phyloP scores from a whole-genome alignment of 2,113 vertebrate genomes.

The Vulpes vulpes region DNA sequence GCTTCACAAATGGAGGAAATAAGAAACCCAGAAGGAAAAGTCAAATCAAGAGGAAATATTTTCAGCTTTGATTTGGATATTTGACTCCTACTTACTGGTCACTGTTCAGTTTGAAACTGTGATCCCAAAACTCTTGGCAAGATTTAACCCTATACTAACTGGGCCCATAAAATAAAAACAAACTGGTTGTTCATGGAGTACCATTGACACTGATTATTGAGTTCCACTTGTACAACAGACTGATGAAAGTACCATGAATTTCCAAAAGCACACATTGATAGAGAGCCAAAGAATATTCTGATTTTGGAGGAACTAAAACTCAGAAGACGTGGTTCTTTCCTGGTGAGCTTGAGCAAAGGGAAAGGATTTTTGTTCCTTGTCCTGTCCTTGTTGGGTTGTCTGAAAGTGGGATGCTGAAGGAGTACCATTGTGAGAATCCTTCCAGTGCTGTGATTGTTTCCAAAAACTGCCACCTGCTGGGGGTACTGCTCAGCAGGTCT shows the following conservation, averaged over 20 bases:
- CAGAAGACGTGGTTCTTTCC: background rate
- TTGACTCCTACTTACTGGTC: background rate
- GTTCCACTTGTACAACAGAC: background rate
- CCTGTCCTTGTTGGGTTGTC: background rate
- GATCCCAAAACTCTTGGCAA: background rate
- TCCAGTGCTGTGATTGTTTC: background rate
- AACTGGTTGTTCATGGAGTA: background rate
- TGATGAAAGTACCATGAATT: background rate
- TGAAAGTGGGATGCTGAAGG: background rate
- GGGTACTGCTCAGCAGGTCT: background rate
- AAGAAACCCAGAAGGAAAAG: background rate
- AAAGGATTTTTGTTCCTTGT: background rate
- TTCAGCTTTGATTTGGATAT: background rate
- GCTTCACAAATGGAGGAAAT: background rate
- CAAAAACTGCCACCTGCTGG: background rate
- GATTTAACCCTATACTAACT: background rate
- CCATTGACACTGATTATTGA: background rate
- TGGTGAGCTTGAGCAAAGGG: background rate
- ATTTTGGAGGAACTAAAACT: background rate
- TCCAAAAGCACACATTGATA: background rate
- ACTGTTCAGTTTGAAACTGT: background rate
- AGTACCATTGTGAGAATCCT: background rate
- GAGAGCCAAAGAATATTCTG: background rate
- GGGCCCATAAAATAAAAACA: background rate
- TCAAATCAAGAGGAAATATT: background rate